Base-by-base conservation (phyloP, 2,888 invertebrate species). In the Parascotia fuliginaria region DNA sequence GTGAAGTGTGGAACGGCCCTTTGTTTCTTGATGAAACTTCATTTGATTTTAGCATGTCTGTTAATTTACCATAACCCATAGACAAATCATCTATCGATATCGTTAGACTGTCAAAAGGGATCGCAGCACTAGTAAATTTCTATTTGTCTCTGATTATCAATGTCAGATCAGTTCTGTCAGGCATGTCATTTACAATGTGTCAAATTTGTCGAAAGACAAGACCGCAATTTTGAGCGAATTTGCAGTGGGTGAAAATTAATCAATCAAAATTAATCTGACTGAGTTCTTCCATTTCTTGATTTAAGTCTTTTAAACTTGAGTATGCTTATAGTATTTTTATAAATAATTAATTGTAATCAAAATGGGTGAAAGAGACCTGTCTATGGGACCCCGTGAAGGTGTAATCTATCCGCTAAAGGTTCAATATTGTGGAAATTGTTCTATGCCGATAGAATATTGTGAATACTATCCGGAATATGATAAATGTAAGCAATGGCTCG, bases 401-500 rank as follows among this genome's bases (percentile, higher is more conserved):
- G 93, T 96, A 53, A 93, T 92, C 55, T 98, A 98, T 87, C 98
- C 98, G 13, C 70, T 97, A 55, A 94, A 94, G 82, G 96, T 98
- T 55, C 92, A 95, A 65, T 98, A 98, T 86, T 98, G 98, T 86
- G 98, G 98, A 36, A 98, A 98, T 85, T 98, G 98, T 92, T 95
- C 96, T 55, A 96, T 98, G 95, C 98, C 98, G n/a, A 96, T 97
- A 79, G 98, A 98, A 96, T 99, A 99, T 84, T 99, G 99, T 87
- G 99, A 99, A 93, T 98, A 97, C 87, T 98, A 98, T 88, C 99
- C 99, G 7, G 98, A 98, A 85, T 98, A 97, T 83, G 99, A 98
- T 61, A 98, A 98, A 89, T 99, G 99, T 83, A 98, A 98, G 84
- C 96, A 96, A 65, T 99, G 99, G 99, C 89, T 99, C 60, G 98